Evolutionary conservation across 2,888 invertebrate species (phyloP).

Genomic region (Pristionchus entomophagus): DNA sequence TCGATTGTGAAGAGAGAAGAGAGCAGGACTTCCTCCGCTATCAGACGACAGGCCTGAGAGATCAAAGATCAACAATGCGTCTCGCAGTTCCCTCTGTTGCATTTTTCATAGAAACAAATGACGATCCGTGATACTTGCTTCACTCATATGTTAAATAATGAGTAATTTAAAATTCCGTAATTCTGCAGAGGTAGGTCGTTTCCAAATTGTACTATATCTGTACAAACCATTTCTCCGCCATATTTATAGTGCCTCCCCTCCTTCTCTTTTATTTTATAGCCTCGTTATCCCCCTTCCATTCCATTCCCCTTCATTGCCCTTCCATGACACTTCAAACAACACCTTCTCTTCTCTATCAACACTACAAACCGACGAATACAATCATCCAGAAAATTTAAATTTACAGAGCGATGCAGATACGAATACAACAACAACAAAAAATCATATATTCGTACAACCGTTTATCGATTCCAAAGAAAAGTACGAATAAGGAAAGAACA

Average conservation of each 20-base stretch:
- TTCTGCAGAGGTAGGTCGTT: not conserved
- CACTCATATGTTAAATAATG: not conserved
- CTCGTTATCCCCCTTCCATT: constrained; percentile 30
- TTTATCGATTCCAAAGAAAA: too few relatives aligned
- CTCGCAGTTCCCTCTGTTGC: not conserved
- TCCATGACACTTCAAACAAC: constrained; percentile 34
- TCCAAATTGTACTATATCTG: not conserved
- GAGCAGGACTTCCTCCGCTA: constrained; percentile 54
- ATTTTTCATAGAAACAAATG: too few relatives aligned
- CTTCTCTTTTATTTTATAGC: constrained; percentile 35
- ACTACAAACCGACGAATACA: not conserved
- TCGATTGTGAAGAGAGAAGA: constrained; percentile 58
- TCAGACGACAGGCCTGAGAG: constrained; percentile 46
- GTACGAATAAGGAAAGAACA: not conserved
- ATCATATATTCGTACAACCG: too few relatives aligned
- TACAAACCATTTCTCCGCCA: constrained; percentile 22
- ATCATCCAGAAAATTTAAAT: not conserved
- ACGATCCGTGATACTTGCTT: not conserved
- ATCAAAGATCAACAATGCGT: not conserved
- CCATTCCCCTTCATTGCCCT: constrained; percentile 26
- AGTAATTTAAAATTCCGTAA: not conserved
- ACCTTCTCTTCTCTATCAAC: not conserved
- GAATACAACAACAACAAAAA: too few relatives aligned
- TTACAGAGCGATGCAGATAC: not conserved
- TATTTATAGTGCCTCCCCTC: not conserved